Base-by-base conservation (phyloP, 2,113 vertebrate species). In the Sigmodon hispidus region DNA sequence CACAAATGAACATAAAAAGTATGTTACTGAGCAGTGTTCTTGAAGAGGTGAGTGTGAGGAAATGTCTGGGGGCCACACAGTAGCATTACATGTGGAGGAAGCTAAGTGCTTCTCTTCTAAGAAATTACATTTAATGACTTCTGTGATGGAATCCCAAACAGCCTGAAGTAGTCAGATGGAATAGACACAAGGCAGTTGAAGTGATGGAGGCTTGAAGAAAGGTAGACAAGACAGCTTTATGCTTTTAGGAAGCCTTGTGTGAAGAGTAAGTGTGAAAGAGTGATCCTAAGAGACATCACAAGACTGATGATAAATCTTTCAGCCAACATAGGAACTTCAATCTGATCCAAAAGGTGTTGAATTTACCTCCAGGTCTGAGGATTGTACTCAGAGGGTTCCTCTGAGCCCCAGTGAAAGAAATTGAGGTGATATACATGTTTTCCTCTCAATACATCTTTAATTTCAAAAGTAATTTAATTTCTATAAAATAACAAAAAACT, bases 1-100 rank as follows among this genome's bases (percentile, higher is more conserved):
- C 81, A 89, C 48, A 89, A 93, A 80, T 22, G 45, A 85, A 87
- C 50, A 61, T 94, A 87, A 36, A 61, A 77, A 75, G 31, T 36
- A 26, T 86, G 89, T 92, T 40, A 69, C 16, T 65, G 17, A 67
- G 61, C 94, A 90, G 45, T 83, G 43, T 85, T 95, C 88, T 57
- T 65, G 86, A 6, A 80, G 57, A 92, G n/a, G 88, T 81, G 31
- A 8, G 13, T 79, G 59, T 75, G 69, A 87, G n/a, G 50, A 79
- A 94, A 70, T 8, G 34, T 26, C 57, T 26, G 21, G 26, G 19
- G 29, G 31, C 43, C 11, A 57, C 36, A 83, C 3, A 84, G 61
- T 29, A 80, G 65, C 95, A 90, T 79, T 52, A 43, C 10, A 2
- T 79, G 91, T 73, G 50, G 36, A 67, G 50, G 36, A 79, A 69